Base-by-base conservation (phyloP, 2,797 vertebrate genomes). In the Pangasius krempfi region DNA sequence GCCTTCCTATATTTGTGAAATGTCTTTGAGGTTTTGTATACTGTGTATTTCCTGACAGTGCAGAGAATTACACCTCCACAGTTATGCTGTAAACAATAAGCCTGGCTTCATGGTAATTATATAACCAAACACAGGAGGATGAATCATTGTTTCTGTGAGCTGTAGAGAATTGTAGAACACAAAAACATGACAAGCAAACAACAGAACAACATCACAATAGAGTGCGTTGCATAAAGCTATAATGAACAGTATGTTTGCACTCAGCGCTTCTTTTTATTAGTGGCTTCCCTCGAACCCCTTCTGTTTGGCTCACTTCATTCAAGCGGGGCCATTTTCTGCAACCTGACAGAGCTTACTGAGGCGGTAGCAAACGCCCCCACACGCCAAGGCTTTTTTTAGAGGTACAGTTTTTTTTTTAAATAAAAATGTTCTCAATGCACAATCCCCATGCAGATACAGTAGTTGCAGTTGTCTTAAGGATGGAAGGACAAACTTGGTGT, bases 391-490 rank as follows among this genome's bases (percentile, higher is more conserved):
- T 72, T 47, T 62, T 83, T 33, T 50, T 50, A 64, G 33, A 82
- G 37, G 56, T 40, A 82, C 56, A 56, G 14, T 80, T 56, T 16
- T 78, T 2, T 80, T 8, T 80, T 18, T 18, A 25, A 66, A 14
- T 68, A 44, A 58, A 76, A 54, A 83, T 64, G 9, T 54, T 75
- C 56, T 75, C 85, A 83, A 89, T 87, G 88, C 88, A 90, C 85
- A 91, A 85, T 84, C 56, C 20, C 86, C 92, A 89, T 94, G 93
- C 94, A 89, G 64, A 86, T 85, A 87, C 54, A 64, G 83, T 70
- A 70, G 30, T 25, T 70, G 27, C 13, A 84, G 27, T 68, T 47
- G 66, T 40, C 37, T 56, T 82, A 72, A 81, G 27, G 64, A 70
- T 80, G 76, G 50, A 58, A 62, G 40, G 70, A 86, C 62, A 73